These are phyloP conservation scores for Lathamus discolor DNA, from an alignment of 2,113 vertebrate genomes.

Conservation along the genomic window DNA sequence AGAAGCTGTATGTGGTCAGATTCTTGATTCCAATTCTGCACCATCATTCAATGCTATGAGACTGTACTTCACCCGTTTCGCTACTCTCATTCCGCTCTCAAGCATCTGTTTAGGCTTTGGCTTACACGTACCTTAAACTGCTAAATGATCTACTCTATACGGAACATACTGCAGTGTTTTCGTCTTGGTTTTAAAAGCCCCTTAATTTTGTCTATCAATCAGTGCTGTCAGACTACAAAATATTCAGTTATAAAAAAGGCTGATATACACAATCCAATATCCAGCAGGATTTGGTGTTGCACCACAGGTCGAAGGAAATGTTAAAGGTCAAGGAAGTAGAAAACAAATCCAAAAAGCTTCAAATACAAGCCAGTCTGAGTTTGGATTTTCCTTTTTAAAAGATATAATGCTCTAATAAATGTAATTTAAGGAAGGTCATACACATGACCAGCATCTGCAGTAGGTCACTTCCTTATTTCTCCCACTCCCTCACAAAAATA, in stretches of 20 bases:
- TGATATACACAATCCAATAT: conserved; percentile 33
- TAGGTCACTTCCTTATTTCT: conserved; percentile 61
- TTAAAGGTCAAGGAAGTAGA: conserved; percentile 55
- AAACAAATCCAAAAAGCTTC: conserved; percentile 63
- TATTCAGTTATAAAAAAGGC: conserved; percentile 67
- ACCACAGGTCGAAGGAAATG: conserved; percentile 71
- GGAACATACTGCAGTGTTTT: neutral
- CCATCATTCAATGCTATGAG: neutral
- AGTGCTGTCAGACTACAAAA: conserved; percentile 57
- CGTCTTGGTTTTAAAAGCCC: neutral
- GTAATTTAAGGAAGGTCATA: conserved; percentile 62
- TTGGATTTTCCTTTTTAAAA: conserved; percentile 43
- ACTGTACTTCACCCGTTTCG: neutral
- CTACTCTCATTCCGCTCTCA: neutral
- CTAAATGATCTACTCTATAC: neutral
- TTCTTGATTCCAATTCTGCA: neutral
- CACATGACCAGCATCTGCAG: conserved; percentile 70
- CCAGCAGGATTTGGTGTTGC: conserved; percentile 48
- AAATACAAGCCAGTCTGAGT: conserved; percentile 49
- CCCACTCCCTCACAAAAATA: conserved; percentile 48
- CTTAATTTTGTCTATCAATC: conserved; percentile 22
- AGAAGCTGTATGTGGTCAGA: neutral
- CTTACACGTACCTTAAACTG: neutral
- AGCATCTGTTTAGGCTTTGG: neutral
- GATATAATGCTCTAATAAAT: conserved; percentile 23